These are phyloP conservation scores for Holothuria scabra DNA, from an alignment of 53 echinoderm and acorn worm genomes.

Conservation along the genomic window DNA sequence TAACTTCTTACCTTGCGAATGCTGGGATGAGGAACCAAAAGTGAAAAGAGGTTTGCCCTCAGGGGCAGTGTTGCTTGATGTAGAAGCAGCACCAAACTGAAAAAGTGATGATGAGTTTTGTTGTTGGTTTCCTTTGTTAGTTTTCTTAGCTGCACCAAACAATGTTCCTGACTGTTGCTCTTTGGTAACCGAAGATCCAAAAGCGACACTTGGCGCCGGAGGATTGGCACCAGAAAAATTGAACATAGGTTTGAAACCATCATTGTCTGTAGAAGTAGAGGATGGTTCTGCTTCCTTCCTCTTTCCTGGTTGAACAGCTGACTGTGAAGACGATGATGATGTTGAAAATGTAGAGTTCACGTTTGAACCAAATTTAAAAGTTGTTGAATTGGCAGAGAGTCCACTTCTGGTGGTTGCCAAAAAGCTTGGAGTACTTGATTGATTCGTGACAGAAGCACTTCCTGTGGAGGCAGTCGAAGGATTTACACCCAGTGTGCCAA, in stretches of 20 bases:
- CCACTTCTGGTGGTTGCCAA: background rate
- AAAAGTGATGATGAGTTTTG: slow-evolving; percentile 23
- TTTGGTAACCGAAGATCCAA: slow-evolving; percentile 48
- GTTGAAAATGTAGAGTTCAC: background rate
- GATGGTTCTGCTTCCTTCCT: slow-evolving; percentile 44
- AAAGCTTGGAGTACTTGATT: slow-evolving; percentile 5
- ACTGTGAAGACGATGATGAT: background rate
- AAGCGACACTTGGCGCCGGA: slow-evolving; percentile 43
- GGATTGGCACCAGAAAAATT: background rate
- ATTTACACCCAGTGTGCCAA: slow-evolving; percentile 57
- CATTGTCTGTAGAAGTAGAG: slow-evolving; percentile 17
- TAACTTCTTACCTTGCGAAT: slow-evolving; percentile 25
- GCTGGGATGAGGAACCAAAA: slow-evolving; percentile 56
- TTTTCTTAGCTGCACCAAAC: slow-evolving; percentile 7
- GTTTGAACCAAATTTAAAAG: slow-evolving; percentile 18
- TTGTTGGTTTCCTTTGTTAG: background rate
- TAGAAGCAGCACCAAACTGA: slow-evolving; percentile 60
- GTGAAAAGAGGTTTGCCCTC: slow-evolving; percentile 53
- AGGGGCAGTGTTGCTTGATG: slow-evolving; percentile 40
- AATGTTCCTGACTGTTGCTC: background rate
- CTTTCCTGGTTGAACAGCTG: slow-evolving; percentile 16
- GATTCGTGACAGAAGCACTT: slow-evolving; percentile 8
- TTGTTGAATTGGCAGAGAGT: too few relatives aligned
- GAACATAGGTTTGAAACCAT: slow-evolving; percentile 10
- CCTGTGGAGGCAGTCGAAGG: background rate